phyloP scores from a whole-genome alignment of 2,797 vertebrate genomes.

The Sparidentex hasta region DNA sequence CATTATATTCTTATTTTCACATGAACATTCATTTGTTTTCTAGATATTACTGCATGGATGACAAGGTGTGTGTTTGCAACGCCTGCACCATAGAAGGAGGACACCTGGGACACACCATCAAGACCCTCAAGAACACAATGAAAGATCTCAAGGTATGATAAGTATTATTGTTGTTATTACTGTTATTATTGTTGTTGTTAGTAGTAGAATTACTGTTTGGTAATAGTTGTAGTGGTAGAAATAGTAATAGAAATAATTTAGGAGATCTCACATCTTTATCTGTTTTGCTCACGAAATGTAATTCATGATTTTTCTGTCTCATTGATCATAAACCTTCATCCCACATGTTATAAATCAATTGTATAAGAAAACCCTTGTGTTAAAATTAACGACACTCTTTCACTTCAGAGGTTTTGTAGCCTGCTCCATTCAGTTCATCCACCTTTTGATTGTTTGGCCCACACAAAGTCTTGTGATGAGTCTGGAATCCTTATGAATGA shows the following conservation, averaged over 20 bases:
- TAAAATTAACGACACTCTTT: neutral
- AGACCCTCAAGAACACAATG: conserved; percentile 84
- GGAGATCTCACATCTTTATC: no score
- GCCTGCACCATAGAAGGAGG: conserved; percentile 84
- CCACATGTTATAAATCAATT: no score
- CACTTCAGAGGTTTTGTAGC: neutral
- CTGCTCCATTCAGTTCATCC: neutral
- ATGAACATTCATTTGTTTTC: neutral
- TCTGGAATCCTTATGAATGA: conserved; percentile 64
- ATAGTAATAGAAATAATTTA: no score
- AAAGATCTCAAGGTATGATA: conserved; percentile 78
- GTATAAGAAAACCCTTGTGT: neutral
- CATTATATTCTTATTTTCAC: no score
- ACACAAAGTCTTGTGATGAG: conserved; percentile 44
- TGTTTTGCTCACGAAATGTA: no score
- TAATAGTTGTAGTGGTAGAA: no score
- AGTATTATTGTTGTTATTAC: no score
- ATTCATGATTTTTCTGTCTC: no score
- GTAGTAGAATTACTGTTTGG: no score
- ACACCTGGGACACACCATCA: conserved; percentile 82
- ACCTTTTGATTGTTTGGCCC: conserved; percentile 28
- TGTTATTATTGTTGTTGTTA: no score
- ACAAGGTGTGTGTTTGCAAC: conserved; percentile 82
- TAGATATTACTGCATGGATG: conserved; percentile 85
- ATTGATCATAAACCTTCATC: no score